phyloP scores from a whole-genome alignment of 2,113 vertebrate genomes.

The Lanius ludovicianus region DNA sequence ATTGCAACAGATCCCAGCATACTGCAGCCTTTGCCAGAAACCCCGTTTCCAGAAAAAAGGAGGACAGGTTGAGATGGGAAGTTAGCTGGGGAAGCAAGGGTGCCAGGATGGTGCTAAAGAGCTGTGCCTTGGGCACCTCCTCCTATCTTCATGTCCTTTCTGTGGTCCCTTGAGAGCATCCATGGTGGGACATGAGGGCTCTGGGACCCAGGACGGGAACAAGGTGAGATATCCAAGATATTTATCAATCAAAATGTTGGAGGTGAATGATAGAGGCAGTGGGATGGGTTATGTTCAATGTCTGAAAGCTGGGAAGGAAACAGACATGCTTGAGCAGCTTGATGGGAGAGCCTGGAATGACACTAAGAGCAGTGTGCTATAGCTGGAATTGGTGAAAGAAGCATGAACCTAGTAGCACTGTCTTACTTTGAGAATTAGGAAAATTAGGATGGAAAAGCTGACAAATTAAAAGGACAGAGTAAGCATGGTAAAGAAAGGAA shows the following conservation, averaged over 20 bases:
- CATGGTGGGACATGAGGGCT: neutral
- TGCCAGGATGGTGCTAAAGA: neutral
- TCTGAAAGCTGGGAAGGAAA: neutral
- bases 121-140: neutral
- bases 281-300: neutral
- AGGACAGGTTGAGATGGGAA: neutral
- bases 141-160: neutral
- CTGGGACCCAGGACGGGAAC: neutral
- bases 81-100: neutral
- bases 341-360: neutral
- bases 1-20: neutral
- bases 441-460: neutral
- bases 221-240: neutral
- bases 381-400: neutral
- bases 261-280: neutral
- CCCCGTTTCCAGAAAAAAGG: neutral
- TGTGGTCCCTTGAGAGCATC: neutral
- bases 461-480: neutral
- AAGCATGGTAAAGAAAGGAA: neutral
- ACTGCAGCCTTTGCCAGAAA: neutral
- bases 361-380: neutral
- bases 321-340: neutral
- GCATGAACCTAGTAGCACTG: neutral
- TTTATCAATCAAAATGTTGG: neutral
- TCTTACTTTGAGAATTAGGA: neutral